These are phyloP conservation scores for Acridotheres tristis DNA, from an alignment of 2,797 vertebrate genomes.

Conservation along the genomic window DNA sequence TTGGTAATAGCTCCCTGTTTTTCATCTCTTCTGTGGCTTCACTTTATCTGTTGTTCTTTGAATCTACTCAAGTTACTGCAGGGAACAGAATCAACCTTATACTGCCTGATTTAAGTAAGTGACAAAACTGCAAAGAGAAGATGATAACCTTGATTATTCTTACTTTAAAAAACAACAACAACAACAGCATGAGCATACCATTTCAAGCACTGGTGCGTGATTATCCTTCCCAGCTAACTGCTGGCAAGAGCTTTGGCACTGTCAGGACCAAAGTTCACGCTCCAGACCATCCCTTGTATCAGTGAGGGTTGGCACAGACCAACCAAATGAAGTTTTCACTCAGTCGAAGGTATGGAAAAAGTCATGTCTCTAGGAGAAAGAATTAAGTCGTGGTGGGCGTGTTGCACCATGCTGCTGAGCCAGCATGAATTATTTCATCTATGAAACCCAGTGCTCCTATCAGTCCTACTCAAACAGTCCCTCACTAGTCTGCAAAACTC, in stretches of 20 bases:
- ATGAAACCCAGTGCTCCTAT: background rate
- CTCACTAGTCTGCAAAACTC: background rate
- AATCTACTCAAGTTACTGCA: background rate
- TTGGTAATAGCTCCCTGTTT: background rate
- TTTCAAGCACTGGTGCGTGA: background rate
- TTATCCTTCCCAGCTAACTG: background rate
- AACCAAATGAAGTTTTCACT: background rate
- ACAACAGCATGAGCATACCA: background rate
- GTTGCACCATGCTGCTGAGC: background rate
- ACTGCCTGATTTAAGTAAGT: background rate
- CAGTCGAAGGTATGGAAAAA: background rate
- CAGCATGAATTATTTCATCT: background rate
- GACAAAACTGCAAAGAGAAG: background rate
- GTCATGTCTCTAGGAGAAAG: background rate
- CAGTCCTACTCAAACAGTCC: background rate
- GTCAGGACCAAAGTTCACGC: fast-evolving
- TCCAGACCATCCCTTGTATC: background rate
- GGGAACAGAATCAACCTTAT: background rate
- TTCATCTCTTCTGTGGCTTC: background rate
- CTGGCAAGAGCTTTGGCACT: background rate
- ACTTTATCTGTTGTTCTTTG: background rate
- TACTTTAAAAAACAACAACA: background rate
- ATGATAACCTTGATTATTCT: background rate
- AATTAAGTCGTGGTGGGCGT: fast-evolving
- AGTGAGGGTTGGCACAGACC: background rate